phyloP scores from a whole-genome alignment of 1,140 invertebrate species.

The Neodiprion fabricii region DNA sequence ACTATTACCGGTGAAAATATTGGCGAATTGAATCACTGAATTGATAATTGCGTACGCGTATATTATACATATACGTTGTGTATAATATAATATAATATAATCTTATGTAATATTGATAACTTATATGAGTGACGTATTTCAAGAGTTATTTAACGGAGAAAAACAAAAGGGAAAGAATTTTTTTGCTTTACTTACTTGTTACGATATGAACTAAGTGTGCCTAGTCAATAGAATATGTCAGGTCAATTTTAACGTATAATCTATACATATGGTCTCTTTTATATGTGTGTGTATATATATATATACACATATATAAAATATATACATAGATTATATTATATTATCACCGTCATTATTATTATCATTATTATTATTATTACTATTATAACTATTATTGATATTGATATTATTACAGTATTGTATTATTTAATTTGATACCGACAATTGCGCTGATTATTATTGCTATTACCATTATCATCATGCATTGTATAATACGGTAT shows the following conservation, averaged over 20 bases:
- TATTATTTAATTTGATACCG: neutral
- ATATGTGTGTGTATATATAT: no score
- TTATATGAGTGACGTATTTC: no score
- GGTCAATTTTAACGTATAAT: conserved; percentile 59
- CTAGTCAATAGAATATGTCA: conserved; percentile 64
- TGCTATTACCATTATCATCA: neutral
- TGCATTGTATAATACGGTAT: neutral
- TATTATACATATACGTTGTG: no score
- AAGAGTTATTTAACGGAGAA: neutral
- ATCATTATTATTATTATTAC: no score
- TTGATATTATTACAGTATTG: neutral
- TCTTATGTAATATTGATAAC: no score
- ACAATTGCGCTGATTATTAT: neutral
- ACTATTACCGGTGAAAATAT: no score
- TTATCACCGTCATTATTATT: conserved; percentile 32
- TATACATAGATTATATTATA: conserved; percentile 56
- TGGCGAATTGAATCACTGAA: neutral
- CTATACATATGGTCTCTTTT: conserved; percentile 47
- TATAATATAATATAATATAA: no score
- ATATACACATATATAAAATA: conserved; percentile 43
- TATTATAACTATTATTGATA: neutral
- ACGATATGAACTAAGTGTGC: conserved; percentile 59
- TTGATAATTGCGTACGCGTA: no score
- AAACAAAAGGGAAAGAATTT: conserved; percentile 28
- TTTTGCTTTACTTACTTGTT: conserved; percentile 59